Base-by-base conservation (phyloP, 2,888 invertebrate genomes). In the Halocaridina rubra region DNA sequence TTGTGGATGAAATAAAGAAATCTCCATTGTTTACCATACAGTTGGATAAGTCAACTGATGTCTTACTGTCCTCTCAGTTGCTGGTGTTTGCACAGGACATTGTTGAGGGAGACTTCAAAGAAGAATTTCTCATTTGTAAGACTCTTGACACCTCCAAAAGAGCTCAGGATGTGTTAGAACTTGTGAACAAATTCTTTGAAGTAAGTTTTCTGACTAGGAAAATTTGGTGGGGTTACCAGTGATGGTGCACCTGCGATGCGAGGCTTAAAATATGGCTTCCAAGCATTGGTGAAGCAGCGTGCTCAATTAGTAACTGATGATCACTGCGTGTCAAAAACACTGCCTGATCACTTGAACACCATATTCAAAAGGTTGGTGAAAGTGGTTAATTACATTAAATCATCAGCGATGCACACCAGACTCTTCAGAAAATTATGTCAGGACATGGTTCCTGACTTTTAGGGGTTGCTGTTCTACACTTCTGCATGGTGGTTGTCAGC, bases 401-500 rank as follows among this genome's bases (percentile, higher is more conserved):
- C 59, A 22, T 32, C 61, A 61, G 33, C 59, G 16, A 29, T 53
- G 59, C 24, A 76, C 29, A 29, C 5, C 57, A 27, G 19, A 13
- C 57, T 59, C n/a, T 72, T 2, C 72, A 16, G 13, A 72, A 32
- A 33, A 72, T 33, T 72, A 3, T 72, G 33, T 19, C 72, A 72
- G 33, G 30, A 33, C 2, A 32, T 33, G 72, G 72, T 32, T 72
- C 22, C 72, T 19, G 22, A 72, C 72, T 72, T 72, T 32, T 32
- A 33, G 16, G 32, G 1, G 46, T 46, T 72, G 72, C n/a, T 72
- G 72, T 72, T 72, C 39, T 72, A 33, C 33, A 33, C 33, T 72
- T 33, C 72, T 72, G 33, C 22, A 32, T 19, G 3, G 72, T 72
- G 72, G 33, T 33, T 72, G 72, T 72, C 72, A 72, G 72, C 33